Evolutionary conservation across 2,797 vertebrate genomes (phyloP), one percentile per base, ranked within the genome.

Genomic region (Smutsia temminckii): DNA sequence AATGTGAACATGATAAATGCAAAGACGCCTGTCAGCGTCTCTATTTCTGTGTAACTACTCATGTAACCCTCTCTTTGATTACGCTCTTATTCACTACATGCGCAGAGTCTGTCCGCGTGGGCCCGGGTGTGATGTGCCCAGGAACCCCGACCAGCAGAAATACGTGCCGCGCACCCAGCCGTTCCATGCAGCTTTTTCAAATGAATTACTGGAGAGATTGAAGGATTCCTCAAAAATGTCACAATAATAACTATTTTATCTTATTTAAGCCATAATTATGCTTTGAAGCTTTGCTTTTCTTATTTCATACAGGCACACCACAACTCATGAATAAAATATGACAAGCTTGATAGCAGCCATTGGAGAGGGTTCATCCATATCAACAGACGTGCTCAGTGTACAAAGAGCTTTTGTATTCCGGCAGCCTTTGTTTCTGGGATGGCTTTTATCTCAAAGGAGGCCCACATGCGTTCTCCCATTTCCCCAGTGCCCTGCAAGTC

Each of bases 311-410:
- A 98, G 98, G 98, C 98, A 98, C 98, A 98, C 97, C 98, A 99
- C 98, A 98, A 98, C 98, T 99, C 98, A 99, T 99, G 98, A 99
- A 99, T 99, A 99, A 99, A 99, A 99, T 99, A 99, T 99, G 99
- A 99, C 98, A 98, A 98, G 98, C 98, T 98, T 99, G 99, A 99
- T 99, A 98, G 99, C 98, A 98, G 98, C 98, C 98, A 97, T 98
- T 98, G 98, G 98, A 98, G 98, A 97, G 97, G 98, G 97, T 98
- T 98, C 98, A 98, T 98, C 98, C 57, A 16, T 98, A 98, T 98
- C 98, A 94, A 94, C 80, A 80, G 97, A 98, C 98, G 97, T 98
- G 98, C 97, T 96, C 40, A 2, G 98, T 89, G 84, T 98, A 97
- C 97, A 97, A 98, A 99, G 85, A 80, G 77, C 93, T 97, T 93